Evolutionary conservation across 2,888 invertebrate genomes (phyloP).

Genomic region (Nycteola revayana): DNA sequence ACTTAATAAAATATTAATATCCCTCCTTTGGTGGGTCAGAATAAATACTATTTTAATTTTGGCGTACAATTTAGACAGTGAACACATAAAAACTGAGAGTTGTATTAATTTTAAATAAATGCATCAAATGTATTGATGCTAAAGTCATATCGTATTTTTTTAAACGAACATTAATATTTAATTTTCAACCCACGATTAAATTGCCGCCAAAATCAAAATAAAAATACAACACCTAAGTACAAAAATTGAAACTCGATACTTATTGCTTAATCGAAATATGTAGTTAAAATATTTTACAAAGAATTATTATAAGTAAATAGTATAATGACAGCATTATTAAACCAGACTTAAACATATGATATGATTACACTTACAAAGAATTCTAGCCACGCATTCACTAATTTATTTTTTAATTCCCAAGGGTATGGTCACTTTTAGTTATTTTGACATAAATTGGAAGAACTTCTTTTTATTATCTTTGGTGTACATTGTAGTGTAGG

Average conservation of each 20-base stretch:
- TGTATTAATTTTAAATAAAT: too few relatives aligned
- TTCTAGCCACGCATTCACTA: conserved; percentile 9
- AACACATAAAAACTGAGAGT: too few relatives aligned
- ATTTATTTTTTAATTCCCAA: too few relatives aligned
- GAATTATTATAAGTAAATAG: conserved; percentile 22
- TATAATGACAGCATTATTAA: conserved; percentile 29
- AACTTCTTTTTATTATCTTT: not conserved
- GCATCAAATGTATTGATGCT: too few relatives aligned
- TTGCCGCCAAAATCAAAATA: conserved; percentile 26
- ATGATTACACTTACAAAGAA: conserved; percentile 58
- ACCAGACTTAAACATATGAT: conserved; percentile 60
- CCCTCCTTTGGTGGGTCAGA: too few relatives aligned
- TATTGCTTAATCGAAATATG: conserved; percentile 54
- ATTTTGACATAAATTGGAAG: not conserved
- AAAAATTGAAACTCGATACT: conserved; percentile 56
- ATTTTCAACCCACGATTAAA: too few relatives aligned
- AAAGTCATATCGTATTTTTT: too few relatives aligned
- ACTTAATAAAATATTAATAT: conserved; percentile 15
- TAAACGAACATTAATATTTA: too few relatives aligned
- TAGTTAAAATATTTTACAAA: conserved; percentile 43
- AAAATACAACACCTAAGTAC: conserved; percentile 43
- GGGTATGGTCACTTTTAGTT: too few relatives aligned
- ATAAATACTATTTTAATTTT: conserved; percentile 22
- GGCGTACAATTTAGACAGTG: too few relatives aligned
- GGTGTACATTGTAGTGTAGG: too few relatives aligned